phyloP scores from a whole-genome alignment of 1,140 invertebrate species.

The Drosophila ficusphila region DNA sequence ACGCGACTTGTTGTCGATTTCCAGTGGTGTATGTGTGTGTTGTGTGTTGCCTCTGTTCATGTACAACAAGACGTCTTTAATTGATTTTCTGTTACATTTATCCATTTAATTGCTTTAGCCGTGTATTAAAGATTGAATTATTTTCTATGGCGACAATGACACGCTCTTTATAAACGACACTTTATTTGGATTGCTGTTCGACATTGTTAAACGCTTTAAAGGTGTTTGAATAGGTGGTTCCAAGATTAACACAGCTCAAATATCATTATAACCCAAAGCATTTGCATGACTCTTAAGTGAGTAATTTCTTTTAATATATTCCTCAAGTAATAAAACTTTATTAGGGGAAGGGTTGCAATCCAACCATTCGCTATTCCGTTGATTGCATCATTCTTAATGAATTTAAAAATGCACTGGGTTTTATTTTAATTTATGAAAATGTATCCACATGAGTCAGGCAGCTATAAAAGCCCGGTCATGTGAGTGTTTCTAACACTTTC shows the following conservation, averaged over 20 bases:
- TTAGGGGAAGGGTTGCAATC: too few relatives aligned
- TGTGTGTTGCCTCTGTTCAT: slow-evolving; percentile 1
- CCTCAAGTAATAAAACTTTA: too few relatives aligned
- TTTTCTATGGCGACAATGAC: slow-evolving; percentile 1
- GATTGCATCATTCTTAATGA: slow-evolving; percentile 12
- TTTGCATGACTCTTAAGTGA: too few relatives aligned
- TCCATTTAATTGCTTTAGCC: slow-evolving; percentile 32
- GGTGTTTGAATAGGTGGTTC: neutral
- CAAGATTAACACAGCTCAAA: neutral
- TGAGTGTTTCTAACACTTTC: slow-evolving; percentile 29
- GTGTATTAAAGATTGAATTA: slow-evolving; percentile 26
- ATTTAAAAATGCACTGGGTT: slow-evolving; percentile 5
- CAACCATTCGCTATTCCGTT: too few relatives aligned
- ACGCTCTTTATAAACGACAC: neutral
- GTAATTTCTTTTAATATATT: too few relatives aligned
- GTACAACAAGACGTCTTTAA: slow-evolving; percentile 38
- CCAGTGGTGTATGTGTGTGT: neutral
- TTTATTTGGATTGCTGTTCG: neutral
- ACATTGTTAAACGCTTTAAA: neutral
- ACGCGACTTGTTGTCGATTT: slow-evolving; percentile 21
- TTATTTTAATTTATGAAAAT: slow-evolving; percentile 24
- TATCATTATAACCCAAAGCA: too few relatives aligned
- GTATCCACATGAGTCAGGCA: slow-evolving; percentile 19
- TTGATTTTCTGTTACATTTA: slow-evolving; percentile 55
- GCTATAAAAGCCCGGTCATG: slow-evolving; percentile 18